A percentile compares a stretch with the other conserved stretches of the same genome.
phyloP scores from a whole-genome alignment of 2,113 vertebrate genomes.

The Lichenostomus cassidix region DNA sequence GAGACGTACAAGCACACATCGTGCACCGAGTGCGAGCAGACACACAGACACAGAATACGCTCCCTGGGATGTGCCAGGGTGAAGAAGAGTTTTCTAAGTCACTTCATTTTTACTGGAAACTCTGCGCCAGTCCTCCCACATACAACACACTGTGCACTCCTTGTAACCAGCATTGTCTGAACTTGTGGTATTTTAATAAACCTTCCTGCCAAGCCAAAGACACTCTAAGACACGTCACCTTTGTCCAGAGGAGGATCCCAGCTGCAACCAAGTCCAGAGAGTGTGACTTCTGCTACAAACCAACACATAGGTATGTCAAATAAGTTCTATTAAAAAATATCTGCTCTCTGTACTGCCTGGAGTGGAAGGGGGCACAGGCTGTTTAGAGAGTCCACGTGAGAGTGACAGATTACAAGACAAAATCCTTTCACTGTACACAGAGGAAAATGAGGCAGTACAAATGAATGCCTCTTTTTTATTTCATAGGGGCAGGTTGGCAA shows the following conservation, averaged over 20 bases:
- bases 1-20: background rate
- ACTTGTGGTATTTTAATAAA: conserved; percentile 33
- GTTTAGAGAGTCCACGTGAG: background rate
- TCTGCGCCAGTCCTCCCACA: background rate
- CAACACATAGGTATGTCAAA: conserved; percentile 38
- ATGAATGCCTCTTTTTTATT: background rate
- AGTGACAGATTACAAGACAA: background rate
- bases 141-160: background rate
- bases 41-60: background rate
- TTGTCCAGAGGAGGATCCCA: conserved; percentile 39
- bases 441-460: background rate
- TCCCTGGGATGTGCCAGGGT: background rate
- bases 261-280: background rate
- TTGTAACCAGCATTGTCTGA: conserved; percentile 55
- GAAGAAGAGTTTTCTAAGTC: conserved; percentile 19
- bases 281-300: background rate
- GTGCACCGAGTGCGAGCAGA: background rate
- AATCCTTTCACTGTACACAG: background rate
- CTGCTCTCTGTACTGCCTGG: background rate
- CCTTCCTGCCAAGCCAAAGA: conserved; percentile 9
- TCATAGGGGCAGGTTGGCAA: background rate
- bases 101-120: conserved; percentile 49
- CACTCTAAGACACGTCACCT: background rate
- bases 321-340: background rate
- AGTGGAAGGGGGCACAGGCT: background rate